A percentile compares a stretch with the other conserved stretches of the same genome.
Conservation (phyloP, 2,797 vertebrate species). For the Rhinoraja longicauda region DNA sequence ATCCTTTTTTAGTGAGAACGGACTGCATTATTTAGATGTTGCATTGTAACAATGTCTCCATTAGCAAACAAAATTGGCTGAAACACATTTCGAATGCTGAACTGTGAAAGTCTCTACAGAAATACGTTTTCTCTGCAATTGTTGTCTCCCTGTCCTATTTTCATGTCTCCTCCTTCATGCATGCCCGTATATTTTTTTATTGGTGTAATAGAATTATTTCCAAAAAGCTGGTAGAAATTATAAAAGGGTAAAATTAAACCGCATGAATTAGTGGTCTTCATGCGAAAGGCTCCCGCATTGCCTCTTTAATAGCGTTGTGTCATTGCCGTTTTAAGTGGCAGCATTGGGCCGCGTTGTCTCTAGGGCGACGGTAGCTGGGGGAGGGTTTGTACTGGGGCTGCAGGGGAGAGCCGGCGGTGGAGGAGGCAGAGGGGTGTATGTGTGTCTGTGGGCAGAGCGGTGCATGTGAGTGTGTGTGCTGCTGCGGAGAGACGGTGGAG, state of each 20-base stretch:
- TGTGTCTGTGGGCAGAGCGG: background rate
- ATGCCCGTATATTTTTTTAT: background rate
- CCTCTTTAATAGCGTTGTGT: background rate
- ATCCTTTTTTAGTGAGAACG: too few relatives aligned
- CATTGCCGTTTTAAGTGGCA: background rate
- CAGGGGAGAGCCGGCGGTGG: background rate
- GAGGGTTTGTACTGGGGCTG: background rate
- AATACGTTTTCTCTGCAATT: too few relatives aligned
- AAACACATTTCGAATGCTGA: too few relatives aligned
- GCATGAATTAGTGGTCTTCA: background rate
- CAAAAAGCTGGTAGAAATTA: background rate
- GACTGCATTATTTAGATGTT: too few relatives aligned
- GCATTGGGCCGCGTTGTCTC: slow-evolving; percentile 42
- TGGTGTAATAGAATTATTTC: background rate
- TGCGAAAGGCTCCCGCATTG: background rate
- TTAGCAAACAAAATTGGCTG: too few relatives aligned
- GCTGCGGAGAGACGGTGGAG: too few relatives aligned
- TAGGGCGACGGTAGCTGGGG: slow-evolving; percentile 46
- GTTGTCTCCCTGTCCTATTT: background rate
- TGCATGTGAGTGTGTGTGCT: background rate
- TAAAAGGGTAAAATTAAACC: background rate
- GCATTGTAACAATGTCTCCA: too few relatives aligned
- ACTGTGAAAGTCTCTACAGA: too few relatives aligned
- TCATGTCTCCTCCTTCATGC: too few relatives aligned
- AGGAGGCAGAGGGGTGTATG: background rate